A percentile compares a stretch with the other conserved stretches of the same genome.
These are phyloP conservation scores for Clostera curtula DNA, from an alignment of 2,888 invertebrate species.

Conservation along the genomic window DNA sequence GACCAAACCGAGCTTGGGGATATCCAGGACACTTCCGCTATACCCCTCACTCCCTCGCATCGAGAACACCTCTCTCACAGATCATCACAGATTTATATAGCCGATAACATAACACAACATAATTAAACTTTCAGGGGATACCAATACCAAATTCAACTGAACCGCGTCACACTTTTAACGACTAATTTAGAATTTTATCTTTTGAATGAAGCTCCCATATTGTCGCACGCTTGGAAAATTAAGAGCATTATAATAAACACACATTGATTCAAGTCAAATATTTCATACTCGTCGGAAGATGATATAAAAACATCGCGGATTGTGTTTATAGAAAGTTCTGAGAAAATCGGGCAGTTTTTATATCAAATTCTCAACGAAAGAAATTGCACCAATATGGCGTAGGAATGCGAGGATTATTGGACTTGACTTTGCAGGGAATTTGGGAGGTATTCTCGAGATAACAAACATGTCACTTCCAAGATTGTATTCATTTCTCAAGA, in stretches of 20 bases:
- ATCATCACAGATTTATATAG: constrained; percentile 68
- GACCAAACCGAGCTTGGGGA: constrained; percentile 67
- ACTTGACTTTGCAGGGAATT: constrained; percentile 8
- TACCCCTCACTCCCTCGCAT: constrained; percentile 75
- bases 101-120: constrained; percentile 63
- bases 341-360: constrained; percentile 22
- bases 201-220: constrained; percentile 42
- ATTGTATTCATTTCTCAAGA: constrained; percentile 1
- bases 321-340: not conserved
- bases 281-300: constrained; percentile 25
- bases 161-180: constrained; percentile 45
- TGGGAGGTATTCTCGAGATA: constrained; percentile 51
- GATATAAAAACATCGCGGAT: constrained; percentile 28
- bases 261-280: constrained; percentile 16
- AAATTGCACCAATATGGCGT: constrained; percentile 4
- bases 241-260: constrained; percentile 34
- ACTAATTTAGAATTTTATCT: constrained; percentile 23
- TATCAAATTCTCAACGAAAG: constrained; percentile 33
- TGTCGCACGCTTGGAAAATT: constrained; percentile 49
- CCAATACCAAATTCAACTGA: constrained; percentile 43
- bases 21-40: constrained; percentile 71
- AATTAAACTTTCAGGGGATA: constrained; percentile 59
- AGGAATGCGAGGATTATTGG: constrained; percentile 6
- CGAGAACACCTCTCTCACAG: constrained; percentile 75
- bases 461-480: constrained; percentile 27